phyloP scores from a whole-genome alignment of 1,140 invertebrate species.

The Drosophila melanogaster region DNA sequence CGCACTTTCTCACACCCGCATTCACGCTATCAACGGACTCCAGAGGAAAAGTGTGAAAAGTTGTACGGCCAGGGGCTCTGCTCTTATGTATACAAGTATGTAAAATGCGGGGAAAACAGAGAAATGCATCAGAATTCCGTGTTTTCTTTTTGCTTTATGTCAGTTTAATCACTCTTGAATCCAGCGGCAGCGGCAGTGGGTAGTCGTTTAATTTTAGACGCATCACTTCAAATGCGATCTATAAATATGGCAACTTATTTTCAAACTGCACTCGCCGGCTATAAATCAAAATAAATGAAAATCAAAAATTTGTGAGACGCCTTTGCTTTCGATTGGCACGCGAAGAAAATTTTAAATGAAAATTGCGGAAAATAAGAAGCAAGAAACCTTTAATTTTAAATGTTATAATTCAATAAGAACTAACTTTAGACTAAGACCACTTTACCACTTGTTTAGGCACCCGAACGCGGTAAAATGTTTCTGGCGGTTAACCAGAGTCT shows the following conservation, averaged over 20 bases:
- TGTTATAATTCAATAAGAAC: no score
- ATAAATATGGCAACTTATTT: constrained; percentile 45
- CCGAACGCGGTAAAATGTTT: constrained; percentile 58
- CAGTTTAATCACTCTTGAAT: background rate
- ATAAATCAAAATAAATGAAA: constrained; percentile 60
- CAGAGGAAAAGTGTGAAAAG: constrained; percentile 57
- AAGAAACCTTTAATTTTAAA: no score
- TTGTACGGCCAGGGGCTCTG: constrained; percentile 5
- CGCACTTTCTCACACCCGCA: background rate
- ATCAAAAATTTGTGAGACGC: background rate
- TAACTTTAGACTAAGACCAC: no score
- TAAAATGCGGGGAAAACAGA: constrained; percentile 18
- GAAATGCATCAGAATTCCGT: constrained; percentile 5
- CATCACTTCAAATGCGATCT: constrained; percentile 21
- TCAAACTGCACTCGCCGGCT: constrained; percentile 47
- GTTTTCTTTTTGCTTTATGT: background rate
- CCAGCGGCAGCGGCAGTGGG: background rate
- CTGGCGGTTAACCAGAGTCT: constrained; percentile 79
- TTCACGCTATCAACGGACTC: constrained; percentile 14
- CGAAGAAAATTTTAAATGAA: background rate
- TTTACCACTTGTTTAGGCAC: background rate
- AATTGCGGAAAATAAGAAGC: no score
- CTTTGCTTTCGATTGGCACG: background rate
- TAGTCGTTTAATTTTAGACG: constrained; percentile 8
- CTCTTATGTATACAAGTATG: constrained; percentile 49